Evolutionary conservation across 2,797 vertebrate species (phyloP).

Genomic region (Sebastes vulpes): DNA sequence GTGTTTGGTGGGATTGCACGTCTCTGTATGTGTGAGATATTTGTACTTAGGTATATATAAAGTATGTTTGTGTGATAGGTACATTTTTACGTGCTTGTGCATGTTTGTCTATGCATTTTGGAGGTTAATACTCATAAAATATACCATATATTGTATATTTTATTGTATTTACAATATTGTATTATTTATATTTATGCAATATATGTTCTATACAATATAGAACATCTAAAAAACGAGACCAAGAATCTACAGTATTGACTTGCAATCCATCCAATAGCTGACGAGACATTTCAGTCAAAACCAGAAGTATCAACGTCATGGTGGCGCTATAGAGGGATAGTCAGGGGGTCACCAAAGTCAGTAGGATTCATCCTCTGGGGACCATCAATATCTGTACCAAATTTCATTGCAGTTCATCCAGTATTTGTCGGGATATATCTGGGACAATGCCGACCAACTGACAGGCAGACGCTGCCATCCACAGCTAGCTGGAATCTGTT

Average conservation of each 20-base stretch:
- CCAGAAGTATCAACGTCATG: not conserved
- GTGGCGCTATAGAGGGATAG: not conserved
- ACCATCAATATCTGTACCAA: not conserved
- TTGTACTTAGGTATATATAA: not conserved
- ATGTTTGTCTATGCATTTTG: not conserved
- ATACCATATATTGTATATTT: not conserved
- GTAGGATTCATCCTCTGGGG: not conserved
- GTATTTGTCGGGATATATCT: not conserved
- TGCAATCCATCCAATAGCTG: not conserved
- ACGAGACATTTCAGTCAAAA: not conserved
- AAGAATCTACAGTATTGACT: not conserved
- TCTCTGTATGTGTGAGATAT: slow-evolving; percentile 3
- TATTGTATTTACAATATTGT: not conserved
- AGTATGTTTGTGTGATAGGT: slow-evolving; percentile 24
- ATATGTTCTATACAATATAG: not conserved
- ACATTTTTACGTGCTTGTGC: not conserved
- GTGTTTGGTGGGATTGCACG: slow-evolving; percentile 2
- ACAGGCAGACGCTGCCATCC: not conserved
- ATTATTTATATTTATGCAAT: not conserved
- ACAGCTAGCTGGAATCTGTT: not conserved
- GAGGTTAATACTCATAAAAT: not conserved
- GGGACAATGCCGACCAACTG: not conserved
- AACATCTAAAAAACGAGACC: not conserved
- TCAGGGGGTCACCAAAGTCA: not conserved
- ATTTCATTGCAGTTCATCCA: not conserved